A percentile compares a stretch with the other conserved stretches of the same genome.
Conservation (phyloP, 2,113 vertebrate species). For the Synodontis membranacea region DNA sequence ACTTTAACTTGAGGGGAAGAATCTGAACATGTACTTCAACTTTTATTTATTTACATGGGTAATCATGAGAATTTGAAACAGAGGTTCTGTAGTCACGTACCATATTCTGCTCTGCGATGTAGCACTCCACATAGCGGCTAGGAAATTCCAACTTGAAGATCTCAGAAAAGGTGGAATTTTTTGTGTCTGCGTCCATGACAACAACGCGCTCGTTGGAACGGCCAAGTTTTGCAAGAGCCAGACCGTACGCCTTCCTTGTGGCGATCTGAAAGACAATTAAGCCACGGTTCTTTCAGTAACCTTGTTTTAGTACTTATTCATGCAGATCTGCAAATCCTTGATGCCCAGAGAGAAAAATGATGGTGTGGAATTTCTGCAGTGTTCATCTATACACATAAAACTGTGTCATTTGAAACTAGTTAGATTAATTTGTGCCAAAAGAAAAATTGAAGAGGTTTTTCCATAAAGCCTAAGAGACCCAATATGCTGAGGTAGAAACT, state of each 20-base stretch:
- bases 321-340: background rate
- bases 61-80: background rate
- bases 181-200: slow-evolving; percentile 90
- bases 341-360: no score
- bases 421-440: background rate
- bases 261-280: slow-evolving; percentile 73
- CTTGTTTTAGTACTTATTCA: background rate
- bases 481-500: background rate
- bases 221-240: slow-evolving; percentile 86
- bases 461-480: background rate
- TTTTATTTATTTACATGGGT: background rate
- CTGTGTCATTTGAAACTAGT: background rate
- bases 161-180: slow-evolving; percentile 92
- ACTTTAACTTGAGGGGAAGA: no score
- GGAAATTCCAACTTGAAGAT: slow-evolving; percentile 93
- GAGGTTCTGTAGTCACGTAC: slow-evolving; percentile 64
- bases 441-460: background rate
- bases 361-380: background rate
- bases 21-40: background rate
- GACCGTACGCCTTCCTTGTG: slow-evolving; percentile 89
- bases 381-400: background rate
- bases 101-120: slow-evolving; percentile 96
- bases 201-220: slow-evolving; percentile 84
- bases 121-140: slow-evolving; percentile 89
- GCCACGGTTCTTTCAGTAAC: background rate